These are phyloP conservation scores for Dipodomys stephensi DNA, from an alignment of 2,113 vertebrate genomes.

Conservation along the genomic window DNA sequence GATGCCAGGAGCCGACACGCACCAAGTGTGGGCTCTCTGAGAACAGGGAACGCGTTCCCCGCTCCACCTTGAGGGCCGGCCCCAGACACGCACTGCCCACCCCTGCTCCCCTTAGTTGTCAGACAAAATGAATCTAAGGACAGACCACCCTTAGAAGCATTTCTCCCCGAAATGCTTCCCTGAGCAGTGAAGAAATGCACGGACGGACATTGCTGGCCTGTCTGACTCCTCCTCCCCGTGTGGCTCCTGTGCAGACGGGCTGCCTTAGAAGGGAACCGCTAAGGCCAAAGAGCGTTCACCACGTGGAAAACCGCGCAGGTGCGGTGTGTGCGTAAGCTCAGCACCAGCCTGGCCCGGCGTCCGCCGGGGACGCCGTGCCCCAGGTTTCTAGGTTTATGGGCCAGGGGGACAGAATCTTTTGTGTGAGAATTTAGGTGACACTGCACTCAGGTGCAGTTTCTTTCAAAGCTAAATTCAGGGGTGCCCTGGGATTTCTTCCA, in stretches of 20 bases:
- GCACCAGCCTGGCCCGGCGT: too few species aligned
- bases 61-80: background rate
- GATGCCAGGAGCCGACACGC: background rate
- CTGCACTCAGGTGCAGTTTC: background rate
- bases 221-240: background rate
- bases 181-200: slow-evolving; percentile 43
- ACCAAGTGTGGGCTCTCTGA: background rate
- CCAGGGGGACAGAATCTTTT: slow-evolving; percentile 41
- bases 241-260: too few species aligned
- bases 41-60: background rate
- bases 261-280: too few species aligned
- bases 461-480: slow-evolving; percentile 49
- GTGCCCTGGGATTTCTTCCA: slow-evolving; percentile 59
- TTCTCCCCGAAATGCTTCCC: slow-evolving; percentile 26
- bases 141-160: background rate
- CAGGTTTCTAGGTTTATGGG: too few species aligned
- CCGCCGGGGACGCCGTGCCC: too few species aligned
- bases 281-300: too few species aligned
- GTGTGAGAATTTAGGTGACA: slow-evolving; percentile 46
- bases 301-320: too few species aligned
- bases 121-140: background rate
- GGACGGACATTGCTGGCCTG: slow-evolving; percentile 53
- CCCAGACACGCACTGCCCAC: too few species aligned
- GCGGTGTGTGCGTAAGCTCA: too few species aligned
- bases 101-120: too few species aligned